phyloP scores from a whole-genome alignment of 1,140 invertebrate species.

The Leptopilina boulardi region DNA sequence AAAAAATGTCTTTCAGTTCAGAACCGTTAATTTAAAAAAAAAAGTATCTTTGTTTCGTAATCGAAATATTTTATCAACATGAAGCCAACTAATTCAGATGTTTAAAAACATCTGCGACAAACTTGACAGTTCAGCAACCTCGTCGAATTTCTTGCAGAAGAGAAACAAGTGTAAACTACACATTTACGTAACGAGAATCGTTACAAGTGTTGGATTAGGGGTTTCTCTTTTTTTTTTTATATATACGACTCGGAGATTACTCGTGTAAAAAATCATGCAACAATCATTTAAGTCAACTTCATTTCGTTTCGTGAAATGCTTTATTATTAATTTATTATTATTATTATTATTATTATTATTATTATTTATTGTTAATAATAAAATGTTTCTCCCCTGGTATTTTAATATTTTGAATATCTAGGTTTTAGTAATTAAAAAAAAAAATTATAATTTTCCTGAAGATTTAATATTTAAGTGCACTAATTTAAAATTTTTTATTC shows the following conservation, averaged over 20 bases:
- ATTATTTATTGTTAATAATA: too few relatives aligned
- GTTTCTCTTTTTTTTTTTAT: slow-evolving; percentile 24
- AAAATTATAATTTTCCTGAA: too few relatives aligned
- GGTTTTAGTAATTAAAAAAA: too few relatives aligned
- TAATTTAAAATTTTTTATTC: too few relatives aligned
- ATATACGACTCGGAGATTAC: slow-evolving; percentile 7
- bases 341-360: too few relatives aligned
- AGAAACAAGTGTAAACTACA: slow-evolving; percentile 25
- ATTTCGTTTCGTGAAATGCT: background rate
- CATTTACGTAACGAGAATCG: slow-evolving; percentile 25
- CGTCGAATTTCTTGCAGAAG: background rate
- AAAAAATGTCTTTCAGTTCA: too few relatives aligned
- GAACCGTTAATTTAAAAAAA: too few relatives aligned
- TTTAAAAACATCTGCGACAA: slow-evolving; percentile 33
- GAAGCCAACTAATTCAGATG: background rate
- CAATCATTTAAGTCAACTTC: background rate
- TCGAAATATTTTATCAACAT: background rate
- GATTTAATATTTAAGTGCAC: too few relatives aligned
- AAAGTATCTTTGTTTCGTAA: too few relatives aligned
- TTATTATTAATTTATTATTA: background rate
- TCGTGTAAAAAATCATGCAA: background rate
- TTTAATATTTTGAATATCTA: too few relatives aligned
- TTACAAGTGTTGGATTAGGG: slow-evolving; percentile 12
- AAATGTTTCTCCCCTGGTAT: too few relatives aligned
- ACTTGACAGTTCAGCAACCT: slow-evolving; percentile 5